Percentiles rank a stretch among this genome's conserved stretches.
Evolutionary conservation across 2,888 invertebrate genomes (phyloP).

Genomic region (Carterocephalus palaemon): DNA sequence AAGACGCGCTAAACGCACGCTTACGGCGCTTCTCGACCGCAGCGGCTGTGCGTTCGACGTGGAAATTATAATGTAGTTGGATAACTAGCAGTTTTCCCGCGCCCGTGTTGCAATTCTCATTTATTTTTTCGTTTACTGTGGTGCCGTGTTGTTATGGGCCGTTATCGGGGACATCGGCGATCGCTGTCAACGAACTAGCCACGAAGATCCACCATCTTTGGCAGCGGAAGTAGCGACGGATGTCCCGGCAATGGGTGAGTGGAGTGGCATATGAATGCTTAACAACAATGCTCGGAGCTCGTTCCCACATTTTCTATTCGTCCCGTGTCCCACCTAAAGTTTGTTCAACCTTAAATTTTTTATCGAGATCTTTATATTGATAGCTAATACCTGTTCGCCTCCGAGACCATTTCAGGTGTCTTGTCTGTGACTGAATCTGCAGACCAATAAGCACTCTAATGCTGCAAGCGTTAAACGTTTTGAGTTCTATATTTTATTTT

Average conservation of each 20-base stretch:
- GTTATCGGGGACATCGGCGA: constrained; percentile 42
- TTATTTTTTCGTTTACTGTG: constrained; percentile 38
- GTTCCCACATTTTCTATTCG: constrained; percentile 74
- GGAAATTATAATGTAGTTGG: constrained; percentile 36
- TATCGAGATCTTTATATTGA: constrained; percentile 52
- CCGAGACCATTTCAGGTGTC: constrained; percentile 6
- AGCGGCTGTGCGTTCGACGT: constrained; percentile 52
- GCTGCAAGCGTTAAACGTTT: too few relatives aligned
- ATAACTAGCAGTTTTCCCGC: constrained; percentile 29
- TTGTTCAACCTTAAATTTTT: constrained; percentile 75
- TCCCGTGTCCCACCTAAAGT: constrained; percentile 71
- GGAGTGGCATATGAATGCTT: constrained; percentile 70
- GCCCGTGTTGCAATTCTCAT: constrained; percentile 30
- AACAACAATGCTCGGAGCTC: constrained; percentile 65
- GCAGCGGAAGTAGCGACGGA: constrained; percentile 77
- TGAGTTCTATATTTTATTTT: too few relatives aligned
- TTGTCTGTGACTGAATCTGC: too few relatives aligned
- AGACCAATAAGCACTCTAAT: too few relatives aligned
- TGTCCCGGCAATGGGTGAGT: constrained; percentile 77
- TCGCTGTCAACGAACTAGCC: constrained; percentile 71
- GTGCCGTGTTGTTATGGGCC: constrained; percentile 49
- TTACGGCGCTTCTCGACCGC: constrained; percentile 64
- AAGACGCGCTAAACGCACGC: constrained; percentile 72
- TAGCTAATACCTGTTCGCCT: constrained; percentile 27
- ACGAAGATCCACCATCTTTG: constrained; percentile 75